Evolutionary conservation across 2,888 invertebrate genomes (phyloP).

Genomic region (Pristionchus entomophagus): DNA sequence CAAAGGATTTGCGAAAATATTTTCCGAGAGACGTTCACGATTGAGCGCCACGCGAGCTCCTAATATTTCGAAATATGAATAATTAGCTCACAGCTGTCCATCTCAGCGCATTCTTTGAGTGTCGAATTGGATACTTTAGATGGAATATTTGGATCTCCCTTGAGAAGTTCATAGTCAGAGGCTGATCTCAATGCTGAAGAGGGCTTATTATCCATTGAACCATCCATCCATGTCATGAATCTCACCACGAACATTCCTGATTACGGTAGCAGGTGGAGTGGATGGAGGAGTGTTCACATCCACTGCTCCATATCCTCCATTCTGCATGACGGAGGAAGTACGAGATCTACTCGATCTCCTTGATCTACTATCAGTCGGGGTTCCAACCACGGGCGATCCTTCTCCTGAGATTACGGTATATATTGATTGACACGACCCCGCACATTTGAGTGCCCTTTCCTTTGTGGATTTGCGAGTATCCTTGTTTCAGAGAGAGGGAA

Average conservation of each 20-base stretch:
- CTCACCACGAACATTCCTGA: conserved; percentile 41
- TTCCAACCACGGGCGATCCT: neutral
- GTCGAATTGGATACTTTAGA: conserved; percentile 9
- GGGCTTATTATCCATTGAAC: neutral
- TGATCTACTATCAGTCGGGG: conserved; percentile 6
- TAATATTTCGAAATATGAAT: conserved; percentile 7
- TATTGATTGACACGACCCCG: neutral
- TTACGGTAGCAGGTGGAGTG: conserved; percentile 40
- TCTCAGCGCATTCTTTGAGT: conserved; percentile 7
- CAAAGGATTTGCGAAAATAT: neutral
- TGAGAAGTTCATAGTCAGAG: conserved; percentile 23
- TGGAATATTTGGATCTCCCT: conserved; percentile 9
- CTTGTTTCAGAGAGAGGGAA: conserved; percentile 9
- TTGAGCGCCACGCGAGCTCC: no score
- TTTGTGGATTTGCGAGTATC: neutral
- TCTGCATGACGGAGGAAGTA: conserved; percentile 7
- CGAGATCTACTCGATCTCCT: conserved; percentile 18
- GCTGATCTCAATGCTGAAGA: conserved; percentile 5
- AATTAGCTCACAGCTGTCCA: neutral
- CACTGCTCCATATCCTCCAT: conserved; percentile 21
- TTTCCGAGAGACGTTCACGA: no score
- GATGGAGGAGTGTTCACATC: conserved; percentile 35
- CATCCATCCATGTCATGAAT: no score
- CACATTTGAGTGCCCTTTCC: conserved; percentile 16
- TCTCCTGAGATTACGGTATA: conserved; percentile 3